phyloP scores from a whole-genome alignment of 2,113 vertebrate species.

The Ptilorrhoa leucosticta region DNA sequence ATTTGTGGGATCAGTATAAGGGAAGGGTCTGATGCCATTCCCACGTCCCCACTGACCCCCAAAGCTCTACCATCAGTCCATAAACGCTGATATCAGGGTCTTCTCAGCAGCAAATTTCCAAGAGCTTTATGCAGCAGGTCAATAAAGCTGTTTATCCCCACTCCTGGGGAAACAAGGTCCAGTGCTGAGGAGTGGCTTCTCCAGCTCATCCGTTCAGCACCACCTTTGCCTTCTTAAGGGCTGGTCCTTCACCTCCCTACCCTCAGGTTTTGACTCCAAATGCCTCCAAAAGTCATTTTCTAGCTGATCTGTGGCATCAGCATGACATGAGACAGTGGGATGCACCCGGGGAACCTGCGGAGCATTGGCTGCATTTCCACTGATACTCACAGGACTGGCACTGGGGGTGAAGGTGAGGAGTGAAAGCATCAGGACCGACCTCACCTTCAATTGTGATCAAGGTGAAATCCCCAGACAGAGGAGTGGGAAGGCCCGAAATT shows the following conservation, averaged over 20 bases:
- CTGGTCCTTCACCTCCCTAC: not conserved
- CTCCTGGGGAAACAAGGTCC: not conserved
- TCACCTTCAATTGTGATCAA: not conserved
- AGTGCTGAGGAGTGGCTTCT: not conserved
- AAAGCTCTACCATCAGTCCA: not conserved
- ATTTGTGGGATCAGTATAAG: not conserved
- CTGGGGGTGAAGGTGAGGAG: not conserved
- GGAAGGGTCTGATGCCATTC: not conserved
- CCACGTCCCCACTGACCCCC: not conserved
- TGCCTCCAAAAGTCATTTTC: not conserved
- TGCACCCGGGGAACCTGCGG: not conserved
- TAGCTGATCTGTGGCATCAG: not conserved
- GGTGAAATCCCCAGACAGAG: not conserved
- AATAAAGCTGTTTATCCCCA: not conserved
- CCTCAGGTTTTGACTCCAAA: not conserved
- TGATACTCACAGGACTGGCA: not conserved
- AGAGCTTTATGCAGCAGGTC: not conserved
- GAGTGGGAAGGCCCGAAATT: accelerated
- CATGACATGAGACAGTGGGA: accelerated
- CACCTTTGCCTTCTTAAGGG: not conserved
- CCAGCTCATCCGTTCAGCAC: not conserved
- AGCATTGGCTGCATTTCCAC: not conserved
- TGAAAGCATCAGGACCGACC: not conserved
- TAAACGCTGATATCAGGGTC: not conserved
- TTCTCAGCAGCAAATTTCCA: not conserved